phyloP scores from a whole-genome alignment of 2,113 vertebrate genomes.

The Amblyopsis rosae region DNA sequence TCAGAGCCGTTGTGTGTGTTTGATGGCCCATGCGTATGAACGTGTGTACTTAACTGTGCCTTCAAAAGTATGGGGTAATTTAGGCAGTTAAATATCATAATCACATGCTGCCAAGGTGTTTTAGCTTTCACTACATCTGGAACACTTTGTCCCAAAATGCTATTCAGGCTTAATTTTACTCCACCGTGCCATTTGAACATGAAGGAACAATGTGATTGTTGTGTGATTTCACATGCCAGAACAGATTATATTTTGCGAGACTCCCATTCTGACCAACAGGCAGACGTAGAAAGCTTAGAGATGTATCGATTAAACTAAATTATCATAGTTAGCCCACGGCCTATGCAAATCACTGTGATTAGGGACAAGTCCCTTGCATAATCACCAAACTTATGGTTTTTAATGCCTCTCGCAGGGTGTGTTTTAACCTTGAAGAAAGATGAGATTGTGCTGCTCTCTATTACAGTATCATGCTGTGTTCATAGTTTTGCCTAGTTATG shows the following conservation, averaged over 20 bases:
- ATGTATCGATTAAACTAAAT: slow-evolving; percentile 52
- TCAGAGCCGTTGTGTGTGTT: too few relatives aligned
- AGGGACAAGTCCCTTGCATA: slow-evolving; percentile 31
- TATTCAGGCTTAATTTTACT: not conserved
- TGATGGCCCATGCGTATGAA: too few relatives aligned
- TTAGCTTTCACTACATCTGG: not conserved
- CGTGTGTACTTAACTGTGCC: too few relatives aligned
- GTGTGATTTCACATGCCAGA: slow-evolving; percentile 35
- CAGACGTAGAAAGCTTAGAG: slow-evolving; percentile 32
- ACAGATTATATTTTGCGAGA: slow-evolving; percentile 25
- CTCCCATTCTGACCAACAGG: slow-evolving; percentile 30
- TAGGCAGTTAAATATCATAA: too few relatives aligned
- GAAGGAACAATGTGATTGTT: slow-evolving; percentile 12
- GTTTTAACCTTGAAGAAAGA: slow-evolving; percentile 20
- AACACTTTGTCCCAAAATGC: not conserved
- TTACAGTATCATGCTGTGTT: too few relatives aligned
- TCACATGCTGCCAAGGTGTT: too few relatives aligned
- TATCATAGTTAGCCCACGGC: slow-evolving; percentile 44
- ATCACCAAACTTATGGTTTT: slow-evolving; percentile 14
- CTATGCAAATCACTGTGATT: slow-evolving; percentile 51
- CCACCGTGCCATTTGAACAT: slow-evolving; percentile 5
- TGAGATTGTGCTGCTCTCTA: too few relatives aligned
- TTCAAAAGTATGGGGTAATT: too few relatives aligned
- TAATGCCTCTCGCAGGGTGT: slow-evolving; percentile 13
- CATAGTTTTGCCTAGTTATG: too few relatives aligned